Evolutionary conservation across 2,797 vertebrate genomes (phyloP).

Genomic region (Martes flavigula): DNA sequence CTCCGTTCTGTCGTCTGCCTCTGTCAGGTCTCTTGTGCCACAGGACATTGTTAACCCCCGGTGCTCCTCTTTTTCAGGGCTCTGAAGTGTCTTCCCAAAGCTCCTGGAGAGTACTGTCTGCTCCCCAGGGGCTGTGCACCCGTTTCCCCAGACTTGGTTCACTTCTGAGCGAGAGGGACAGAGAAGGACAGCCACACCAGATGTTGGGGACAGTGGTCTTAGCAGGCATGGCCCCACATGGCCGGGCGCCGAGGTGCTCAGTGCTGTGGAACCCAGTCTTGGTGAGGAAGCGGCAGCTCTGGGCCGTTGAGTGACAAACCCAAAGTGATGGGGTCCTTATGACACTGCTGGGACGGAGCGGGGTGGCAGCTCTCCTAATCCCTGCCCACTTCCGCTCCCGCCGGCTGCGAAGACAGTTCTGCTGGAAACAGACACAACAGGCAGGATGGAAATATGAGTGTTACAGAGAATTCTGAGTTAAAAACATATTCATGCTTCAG

Average conservation of each 20-base stretch:
- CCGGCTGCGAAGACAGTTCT: neutral
- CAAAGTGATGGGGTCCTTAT: neutral
- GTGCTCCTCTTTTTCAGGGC: neutral
- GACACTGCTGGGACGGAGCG: fast-evolving
- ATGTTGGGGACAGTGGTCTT: neutral
- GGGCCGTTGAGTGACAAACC: neutral
- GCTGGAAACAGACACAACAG: neutral
- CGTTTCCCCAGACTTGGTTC: neutral
- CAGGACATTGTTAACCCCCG: neutral
- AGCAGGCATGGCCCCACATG: neutral
- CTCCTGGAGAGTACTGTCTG: neutral
- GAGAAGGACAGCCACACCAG: neutral
- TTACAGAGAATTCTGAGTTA: neutral
- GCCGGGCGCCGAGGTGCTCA: fast-evolving
- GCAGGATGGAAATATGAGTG: neutral
- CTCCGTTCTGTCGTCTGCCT: neutral
- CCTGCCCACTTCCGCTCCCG: no score
- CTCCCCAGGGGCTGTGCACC: fast-evolving
- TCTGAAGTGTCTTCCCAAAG: neutral
- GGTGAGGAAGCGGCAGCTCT: neutral
- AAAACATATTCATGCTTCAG: neutral
- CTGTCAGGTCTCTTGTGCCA: neutral
- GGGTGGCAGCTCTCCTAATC: neutral
- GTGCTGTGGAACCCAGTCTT: neutral
- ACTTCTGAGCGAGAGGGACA: neutral